These are phyloP conservation scores for Cyprinella venusta DNA, from an alignment of 2,797 vertebrate genomes.

Conservation along the genomic window DNA sequence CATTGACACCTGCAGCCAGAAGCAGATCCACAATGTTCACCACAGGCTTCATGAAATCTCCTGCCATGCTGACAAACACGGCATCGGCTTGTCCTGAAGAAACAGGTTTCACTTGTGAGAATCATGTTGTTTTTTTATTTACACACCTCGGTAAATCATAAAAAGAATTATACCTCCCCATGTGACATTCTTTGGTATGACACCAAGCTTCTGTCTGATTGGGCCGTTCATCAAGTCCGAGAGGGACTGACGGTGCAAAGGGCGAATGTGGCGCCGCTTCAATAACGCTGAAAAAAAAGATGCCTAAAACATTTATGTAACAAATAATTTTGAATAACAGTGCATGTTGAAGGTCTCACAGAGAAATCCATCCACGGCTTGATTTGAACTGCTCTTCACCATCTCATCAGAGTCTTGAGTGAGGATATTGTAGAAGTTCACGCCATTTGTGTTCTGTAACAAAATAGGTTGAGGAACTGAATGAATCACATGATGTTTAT, in stretches of 20 bases:
- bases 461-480: neutral
- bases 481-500: neutral
- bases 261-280: constrained; percentile 77
- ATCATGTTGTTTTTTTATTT: no score
- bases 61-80: constrained; percentile 88
- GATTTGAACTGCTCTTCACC: constrained; percentile 27
- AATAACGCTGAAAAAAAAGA: constrained; percentile 72
- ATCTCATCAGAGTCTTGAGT: constrained; percentile 73
- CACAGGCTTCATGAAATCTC: constrained; percentile 94
- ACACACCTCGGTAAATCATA: neutral
- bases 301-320: neutral
- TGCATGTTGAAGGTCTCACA: constrained; percentile 74
- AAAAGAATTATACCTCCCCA: constrained; percentile 88
- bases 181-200: constrained; percentile 88
- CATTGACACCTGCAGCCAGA: constrained; percentile 83
- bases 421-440: constrained; percentile 98
- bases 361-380: constrained; percentile 66
- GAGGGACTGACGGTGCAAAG: constrained; percentile 79
- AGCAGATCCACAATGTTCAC: constrained; percentile 86
- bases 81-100: constrained; percentile 81
- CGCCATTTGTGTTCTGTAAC: constrained; percentile 90
- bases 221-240: constrained; percentile 91
- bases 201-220: constrained; percentile 86
- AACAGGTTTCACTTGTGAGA: neutral
- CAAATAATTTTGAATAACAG: neutral